Evolutionary conservation across 2,113 vertebrate genomes (phyloP).

Genomic region (Oreotragus oreotragus): DNA sequence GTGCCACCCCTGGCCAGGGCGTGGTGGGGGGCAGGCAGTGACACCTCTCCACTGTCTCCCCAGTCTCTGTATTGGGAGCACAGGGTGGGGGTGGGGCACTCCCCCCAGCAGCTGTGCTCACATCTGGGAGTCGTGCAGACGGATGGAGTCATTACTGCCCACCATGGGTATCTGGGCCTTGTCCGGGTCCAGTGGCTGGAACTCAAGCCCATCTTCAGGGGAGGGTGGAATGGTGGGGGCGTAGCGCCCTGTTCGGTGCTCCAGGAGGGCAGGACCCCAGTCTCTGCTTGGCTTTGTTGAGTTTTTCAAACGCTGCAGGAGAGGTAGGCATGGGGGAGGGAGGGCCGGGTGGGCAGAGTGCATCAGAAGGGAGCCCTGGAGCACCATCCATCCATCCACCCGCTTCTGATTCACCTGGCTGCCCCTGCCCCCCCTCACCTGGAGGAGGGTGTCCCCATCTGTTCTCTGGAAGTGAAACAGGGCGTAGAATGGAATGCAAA

Average conservation of each 20-base stretch:
- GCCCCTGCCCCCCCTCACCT: conserved; percentile 81
- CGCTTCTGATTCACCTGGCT: neutral
- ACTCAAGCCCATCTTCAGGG: conserved; percentile 86
- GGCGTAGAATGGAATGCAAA: neutral
- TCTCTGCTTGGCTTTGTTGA: conserved; percentile 88
- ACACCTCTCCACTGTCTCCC: conserved; percentile 16
- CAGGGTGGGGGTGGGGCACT: conserved; percentile 33
- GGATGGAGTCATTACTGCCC: conserved; percentile 93
- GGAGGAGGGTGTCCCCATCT: conserved; percentile 90
- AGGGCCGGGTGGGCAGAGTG: neutral
- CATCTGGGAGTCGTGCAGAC: conserved; percentile 92
- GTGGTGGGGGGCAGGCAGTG: neutral
- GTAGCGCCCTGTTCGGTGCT: conserved; percentile 94
- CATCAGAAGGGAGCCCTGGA: neutral
- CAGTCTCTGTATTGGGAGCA: conserved; percentile 47
- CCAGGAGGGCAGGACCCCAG: conserved; percentile 93
- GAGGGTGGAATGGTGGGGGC: conserved; percentile 77
- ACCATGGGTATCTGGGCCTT: conserved; percentile 87
- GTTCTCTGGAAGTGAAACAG: conserved; percentile 84
- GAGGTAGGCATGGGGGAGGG: neutral
- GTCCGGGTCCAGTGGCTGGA: conserved; percentile 86
- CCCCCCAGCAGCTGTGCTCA: conserved; percentile 69
- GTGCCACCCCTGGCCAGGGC: neutral
- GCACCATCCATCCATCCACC: neutral
- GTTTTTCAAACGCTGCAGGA: conserved; percentile 90